A percentile compares a stretch with the other conserved stretches of the same genome.
phyloP scores from a whole-genome alignment of 2,113 vertebrate species.

The Ceyx cyanopectus region DNA sequence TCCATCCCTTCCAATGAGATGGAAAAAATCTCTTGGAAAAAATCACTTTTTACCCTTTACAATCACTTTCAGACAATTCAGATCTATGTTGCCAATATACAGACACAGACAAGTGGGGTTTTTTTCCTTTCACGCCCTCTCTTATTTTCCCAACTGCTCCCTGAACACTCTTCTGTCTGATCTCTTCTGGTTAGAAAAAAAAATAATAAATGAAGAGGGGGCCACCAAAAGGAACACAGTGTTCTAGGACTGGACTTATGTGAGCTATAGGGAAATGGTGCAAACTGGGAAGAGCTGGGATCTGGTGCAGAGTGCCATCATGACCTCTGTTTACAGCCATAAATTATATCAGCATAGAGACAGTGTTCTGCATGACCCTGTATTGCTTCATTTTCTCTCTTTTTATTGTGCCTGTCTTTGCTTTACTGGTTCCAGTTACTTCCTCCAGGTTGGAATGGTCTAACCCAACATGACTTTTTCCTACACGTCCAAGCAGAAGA shows the following conservation, averaged over 20 bases:
- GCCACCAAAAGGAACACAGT: background rate
- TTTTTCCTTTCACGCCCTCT: background rate
- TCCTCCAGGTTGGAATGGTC: background rate
- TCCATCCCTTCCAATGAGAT: background rate
- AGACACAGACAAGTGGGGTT: background rate
- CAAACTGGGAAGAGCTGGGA: background rate
- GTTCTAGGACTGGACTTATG: background rate
- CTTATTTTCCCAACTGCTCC: background rate
- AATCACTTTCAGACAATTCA: background rate
- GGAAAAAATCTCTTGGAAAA: too few species aligned
- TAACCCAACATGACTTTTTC: background rate
- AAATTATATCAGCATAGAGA: background rate
- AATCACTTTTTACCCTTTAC: too few species aligned
- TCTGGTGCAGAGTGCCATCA: accelerated
- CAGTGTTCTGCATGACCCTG: background rate
- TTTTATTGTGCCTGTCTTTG: background rate
- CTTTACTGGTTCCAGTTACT: background rate
- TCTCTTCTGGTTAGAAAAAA: background rate
- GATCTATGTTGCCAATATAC: accelerated
- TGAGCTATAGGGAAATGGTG: background rate
- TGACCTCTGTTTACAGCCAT: background rate
- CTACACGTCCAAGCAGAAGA: slow-evolving; percentile 35
- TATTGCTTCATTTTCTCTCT: background rate
- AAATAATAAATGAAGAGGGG: background rate
- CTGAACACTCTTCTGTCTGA: background rate